Conservation (phyloP, 2,113 vertebrate species). For the Indri indri region DNA sequence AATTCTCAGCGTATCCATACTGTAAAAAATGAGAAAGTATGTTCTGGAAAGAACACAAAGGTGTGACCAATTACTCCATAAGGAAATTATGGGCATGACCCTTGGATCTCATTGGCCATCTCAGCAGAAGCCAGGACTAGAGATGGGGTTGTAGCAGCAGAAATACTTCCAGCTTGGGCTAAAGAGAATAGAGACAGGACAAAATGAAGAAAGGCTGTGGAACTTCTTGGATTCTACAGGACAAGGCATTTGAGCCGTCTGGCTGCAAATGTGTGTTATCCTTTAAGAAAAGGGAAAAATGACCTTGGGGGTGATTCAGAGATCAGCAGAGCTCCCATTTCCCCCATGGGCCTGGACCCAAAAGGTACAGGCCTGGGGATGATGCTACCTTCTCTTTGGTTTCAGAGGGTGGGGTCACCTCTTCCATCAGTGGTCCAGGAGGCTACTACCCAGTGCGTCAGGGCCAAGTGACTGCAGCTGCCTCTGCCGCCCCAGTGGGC, state of each 20-base stretch:
- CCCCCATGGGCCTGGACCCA: background rate
- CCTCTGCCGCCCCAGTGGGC: too few relatives aligned
- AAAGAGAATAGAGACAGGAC: background rate
- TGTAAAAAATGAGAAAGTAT: background rate
- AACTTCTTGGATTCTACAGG: background rate
- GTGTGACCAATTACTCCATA: background rate
- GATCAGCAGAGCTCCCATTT: background rate
- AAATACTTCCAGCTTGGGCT: background rate
- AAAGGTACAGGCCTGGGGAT: background rate
- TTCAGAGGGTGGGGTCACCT: too few relatives aligned
- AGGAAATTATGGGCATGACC: background rate
- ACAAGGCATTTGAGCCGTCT: background rate
- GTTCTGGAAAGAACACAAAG: background rate
- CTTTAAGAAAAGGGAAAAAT: background rate
- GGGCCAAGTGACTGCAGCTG: background rate
- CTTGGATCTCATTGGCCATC: too few relatives aligned
- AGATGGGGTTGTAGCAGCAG: background rate
- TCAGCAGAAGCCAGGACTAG: background rate
- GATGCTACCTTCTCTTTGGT: background rate
- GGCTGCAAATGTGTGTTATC: background rate
- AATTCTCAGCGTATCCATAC: background rate
- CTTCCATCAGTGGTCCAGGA: background rate
- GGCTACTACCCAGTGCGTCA: background rate
- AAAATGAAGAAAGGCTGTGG: background rate
- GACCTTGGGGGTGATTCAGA: background rate